Percentiles rank a stretch among this genome's conserved stretches.
These are phyloP conservation scores for Lagopus muta DNA, from an alignment of 2,113 vertebrate genomes.

Conservation along the genomic window DNA sequence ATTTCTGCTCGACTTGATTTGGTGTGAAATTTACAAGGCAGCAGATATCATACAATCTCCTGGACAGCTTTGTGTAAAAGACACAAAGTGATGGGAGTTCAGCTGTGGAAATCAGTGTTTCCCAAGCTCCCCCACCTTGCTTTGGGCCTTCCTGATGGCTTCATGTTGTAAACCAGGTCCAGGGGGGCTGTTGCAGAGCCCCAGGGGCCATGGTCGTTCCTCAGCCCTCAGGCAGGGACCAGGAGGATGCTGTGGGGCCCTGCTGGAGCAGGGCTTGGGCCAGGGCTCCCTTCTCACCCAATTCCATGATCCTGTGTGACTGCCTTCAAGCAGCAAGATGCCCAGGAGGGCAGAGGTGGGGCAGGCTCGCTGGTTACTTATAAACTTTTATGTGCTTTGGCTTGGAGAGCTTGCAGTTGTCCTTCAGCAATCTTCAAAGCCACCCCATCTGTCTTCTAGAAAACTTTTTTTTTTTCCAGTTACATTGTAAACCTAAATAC, in stretches of 20 bases:
- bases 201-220: accelerated
- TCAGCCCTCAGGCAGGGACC: not conserved
- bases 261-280: not conserved
- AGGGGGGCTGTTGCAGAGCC: not conserved
- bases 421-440: not conserved
- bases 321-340: not conserved
- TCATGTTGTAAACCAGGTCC: not conserved
- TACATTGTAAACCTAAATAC: not conserved
- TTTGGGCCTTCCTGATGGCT: not conserved
- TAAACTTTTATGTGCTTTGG: not conserved
- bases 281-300: not conserved
- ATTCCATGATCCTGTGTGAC: not conserved
- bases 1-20: not conserved
- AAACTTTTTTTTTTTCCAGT: not conserved
- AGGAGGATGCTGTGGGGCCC: not conserved
- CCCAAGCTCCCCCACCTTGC: not conserved
- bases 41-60: not conserved
- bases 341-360: not conserved
- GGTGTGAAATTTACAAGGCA: accelerated
- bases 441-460: not conserved
- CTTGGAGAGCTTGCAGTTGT: not conserved
- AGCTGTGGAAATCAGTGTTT: not conserved
- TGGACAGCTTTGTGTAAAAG: not conserved
- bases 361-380: not conserved
- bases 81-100: not conserved